Evolutionary conservation across 2,797 vertebrate species (phyloP), one percentile per base, ranked within the genome.

Genomic region (Fundulus diaphanus): DNA sequence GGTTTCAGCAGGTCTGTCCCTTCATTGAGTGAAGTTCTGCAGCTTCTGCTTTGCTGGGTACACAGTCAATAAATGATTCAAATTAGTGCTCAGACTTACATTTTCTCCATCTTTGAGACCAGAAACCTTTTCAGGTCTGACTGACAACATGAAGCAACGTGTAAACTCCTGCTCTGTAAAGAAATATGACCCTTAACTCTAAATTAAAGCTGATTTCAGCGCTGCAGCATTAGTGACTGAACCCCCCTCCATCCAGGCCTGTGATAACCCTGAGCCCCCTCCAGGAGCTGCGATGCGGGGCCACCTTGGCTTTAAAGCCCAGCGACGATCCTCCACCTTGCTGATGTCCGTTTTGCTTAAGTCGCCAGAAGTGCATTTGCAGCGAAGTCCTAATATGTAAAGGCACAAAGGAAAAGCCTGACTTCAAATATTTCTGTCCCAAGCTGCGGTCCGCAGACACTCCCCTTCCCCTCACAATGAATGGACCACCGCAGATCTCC

Each of bases 281-380:
- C 89, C 73, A 12, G 72, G 48, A 87, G 80, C 81, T 48, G 79
- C n/a, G 37, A 66, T 66, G 35, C 37, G 35, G 63, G 63, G 37
- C 63, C 35, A 66, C 63, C 79, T 81, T 13, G 33, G 68, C 85
- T 86, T 80, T 42, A 88, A 81, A 86, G 85, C 68, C 66, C 73
- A 70, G 73, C 8, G 1, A 46, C 63, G 73, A 92, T 90, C 92
- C 90, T 76, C 85, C 78, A 86, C 87, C 89, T 81, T 92, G 93
- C 94, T 93, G 94, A 94, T 95, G 94, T 95, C 93, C 95, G 49
- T 93, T 94, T 91, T 87, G 87, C 92, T 92, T 94, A 93, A 93
- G 92, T 92, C 90, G 76, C 84, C 63, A 91, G 90, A 95, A 94
- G 37, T 94, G 95, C 95, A 91, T 88, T 84, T 91, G 74, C 93